A percentile compares a stretch with the other conserved stretches of the same genome.
Evolutionary conservation across 53 echinoderm and acorn worm species (phyloP).

Genomic region (Holothuria scabra): DNA sequence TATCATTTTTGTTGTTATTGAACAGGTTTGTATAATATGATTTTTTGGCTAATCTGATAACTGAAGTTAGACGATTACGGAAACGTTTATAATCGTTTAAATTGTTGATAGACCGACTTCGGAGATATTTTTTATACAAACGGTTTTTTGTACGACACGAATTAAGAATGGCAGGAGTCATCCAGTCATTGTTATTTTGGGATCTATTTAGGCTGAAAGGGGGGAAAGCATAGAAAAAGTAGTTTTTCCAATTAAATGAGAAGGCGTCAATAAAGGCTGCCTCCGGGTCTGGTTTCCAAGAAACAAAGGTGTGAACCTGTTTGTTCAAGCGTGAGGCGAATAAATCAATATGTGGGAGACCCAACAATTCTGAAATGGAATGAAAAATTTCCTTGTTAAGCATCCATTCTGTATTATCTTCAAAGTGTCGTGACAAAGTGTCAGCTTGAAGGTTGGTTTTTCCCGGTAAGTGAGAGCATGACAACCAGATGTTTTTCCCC

Average conservation of each 20-base stretch:
- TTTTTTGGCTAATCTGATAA: no score
- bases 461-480: slow-evolving; percentile 66
- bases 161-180: no score
- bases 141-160: no score
- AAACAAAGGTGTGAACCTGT: not conserved
- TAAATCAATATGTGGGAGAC: no score
- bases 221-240: slow-evolving; percentile 51
- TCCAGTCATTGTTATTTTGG: no score
- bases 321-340: slow-evolving; percentile 52
- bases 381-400: slow-evolving; percentile 22
- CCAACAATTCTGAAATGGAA: no score
- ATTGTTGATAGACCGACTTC: no score
- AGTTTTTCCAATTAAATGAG: slow-evolving; percentile 15
- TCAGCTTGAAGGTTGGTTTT: slow-evolving; percentile 45
- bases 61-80: no score
- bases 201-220: slow-evolving; percentile 63
- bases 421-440: slow-evolving; percentile 59
- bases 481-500: slow-evolving; percentile 54
- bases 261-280: slow-evolving; percentile 49
- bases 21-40: no score
- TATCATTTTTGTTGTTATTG: no score
- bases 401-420: slow-evolving; percentile 56
- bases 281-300: slow-evolving; percentile 54
- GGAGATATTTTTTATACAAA: no score
- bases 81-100: no score